A percentile compares a stretch with the other conserved stretches of the same genome.
Evolutionary conservation across 2,113 vertebrate genomes (phyloP).

Genomic region (Toxotes chatareus): DNA sequence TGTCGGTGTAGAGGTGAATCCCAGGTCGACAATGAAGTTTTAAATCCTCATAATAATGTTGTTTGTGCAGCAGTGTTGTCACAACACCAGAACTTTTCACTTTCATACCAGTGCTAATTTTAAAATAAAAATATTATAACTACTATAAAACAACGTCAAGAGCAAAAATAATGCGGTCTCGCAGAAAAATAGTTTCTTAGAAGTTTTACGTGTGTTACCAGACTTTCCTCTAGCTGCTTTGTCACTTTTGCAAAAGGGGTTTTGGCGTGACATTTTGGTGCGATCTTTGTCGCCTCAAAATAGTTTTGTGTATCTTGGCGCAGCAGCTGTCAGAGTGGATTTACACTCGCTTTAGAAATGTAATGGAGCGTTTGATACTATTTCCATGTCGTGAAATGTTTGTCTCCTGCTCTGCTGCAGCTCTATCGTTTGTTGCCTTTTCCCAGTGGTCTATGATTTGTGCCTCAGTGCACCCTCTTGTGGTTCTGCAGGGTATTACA

Average conservation of each 20-base stretch:
- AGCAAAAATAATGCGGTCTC: neutral
- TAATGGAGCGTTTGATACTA: neutral
- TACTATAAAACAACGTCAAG: neutral
- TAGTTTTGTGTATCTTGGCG: neutral
- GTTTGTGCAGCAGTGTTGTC: slow-evolving; percentile 35
- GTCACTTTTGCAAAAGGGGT: neutral
- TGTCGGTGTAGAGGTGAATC: slow-evolving; percentile 18
- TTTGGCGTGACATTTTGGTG: neutral
- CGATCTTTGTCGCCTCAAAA: neutral
- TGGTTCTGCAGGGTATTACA: slow-evolving; percentile 29
- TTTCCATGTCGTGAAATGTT: neutral
- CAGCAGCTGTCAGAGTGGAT: too few species aligned
- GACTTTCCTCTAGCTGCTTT: neutral
- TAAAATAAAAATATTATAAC: neutral
- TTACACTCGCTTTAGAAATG: neutral
- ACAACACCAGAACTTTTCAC: slow-evolving; percentile 26
- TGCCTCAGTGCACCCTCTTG: slow-evolving; percentile 19
- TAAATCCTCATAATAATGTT: neutral
- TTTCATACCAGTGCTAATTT: slow-evolving; percentile 2
- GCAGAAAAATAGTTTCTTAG: neutral
- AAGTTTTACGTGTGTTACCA: neutral
- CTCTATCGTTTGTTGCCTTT: neutral
- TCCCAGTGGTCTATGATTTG: neutral
- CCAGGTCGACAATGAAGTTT: neutral
- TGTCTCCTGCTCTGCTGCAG: neutral